phyloP scores from a whole-genome alignment of 2,888 invertebrate species.

The Agelastica alni region DNA sequence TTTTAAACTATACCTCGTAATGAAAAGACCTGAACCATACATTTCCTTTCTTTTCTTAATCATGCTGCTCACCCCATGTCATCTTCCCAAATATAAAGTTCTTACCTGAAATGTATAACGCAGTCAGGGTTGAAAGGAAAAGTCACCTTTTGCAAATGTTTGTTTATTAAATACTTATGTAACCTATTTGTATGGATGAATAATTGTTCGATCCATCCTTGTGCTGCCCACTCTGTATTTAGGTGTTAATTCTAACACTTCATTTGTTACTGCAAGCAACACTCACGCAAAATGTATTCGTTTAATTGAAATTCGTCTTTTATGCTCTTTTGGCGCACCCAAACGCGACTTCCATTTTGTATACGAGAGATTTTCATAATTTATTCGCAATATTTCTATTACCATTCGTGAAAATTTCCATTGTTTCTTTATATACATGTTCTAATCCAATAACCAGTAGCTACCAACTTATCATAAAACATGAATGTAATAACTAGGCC shows the following conservation, averaged over 20 bases:
- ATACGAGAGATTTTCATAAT: not conserved
- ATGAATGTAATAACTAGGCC: not conserved
- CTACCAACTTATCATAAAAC: constrained; percentile 2
- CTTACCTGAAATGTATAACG: too few species aligned
- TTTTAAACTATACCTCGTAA: too few species aligned
- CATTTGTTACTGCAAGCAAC: not conserved
- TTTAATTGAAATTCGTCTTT: not conserved
- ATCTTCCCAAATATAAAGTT: too few species aligned
- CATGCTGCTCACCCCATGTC: too few species aligned
- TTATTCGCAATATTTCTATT: not conserved
- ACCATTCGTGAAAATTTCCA: constrained; percentile 7
- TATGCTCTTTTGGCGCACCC: constrained; percentile 1
- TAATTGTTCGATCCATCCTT: too few species aligned
- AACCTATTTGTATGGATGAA: too few species aligned
- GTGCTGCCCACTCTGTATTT: too few species aligned
- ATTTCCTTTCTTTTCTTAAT: too few species aligned
- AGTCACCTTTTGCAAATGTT: too few species aligned
- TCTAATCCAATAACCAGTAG: constrained; percentile 14
- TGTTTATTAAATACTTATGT: too few species aligned
- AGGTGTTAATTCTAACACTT: constrained; percentile 2
- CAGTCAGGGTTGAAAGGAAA: too few species aligned
- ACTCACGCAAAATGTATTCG: not conserved
- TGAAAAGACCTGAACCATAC: too few species aligned
- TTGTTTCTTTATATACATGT: constrained; percentile 2
- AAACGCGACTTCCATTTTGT: not conserved